Evolutionary conservation across 2,888 invertebrate species (phyloP).

Genomic region (Argyra leucocephala): DNA sequence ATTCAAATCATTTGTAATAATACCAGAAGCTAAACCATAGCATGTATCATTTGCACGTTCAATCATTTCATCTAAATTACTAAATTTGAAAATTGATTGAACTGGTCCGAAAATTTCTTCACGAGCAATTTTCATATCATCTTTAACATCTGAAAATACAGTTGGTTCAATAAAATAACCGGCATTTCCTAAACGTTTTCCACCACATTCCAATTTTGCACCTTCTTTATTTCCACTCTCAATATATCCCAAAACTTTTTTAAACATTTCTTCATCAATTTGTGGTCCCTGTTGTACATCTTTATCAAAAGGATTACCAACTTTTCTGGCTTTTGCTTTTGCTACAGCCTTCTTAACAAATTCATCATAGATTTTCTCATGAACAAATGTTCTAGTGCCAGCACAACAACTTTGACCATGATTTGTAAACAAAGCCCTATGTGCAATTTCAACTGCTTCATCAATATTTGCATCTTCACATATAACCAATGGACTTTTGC

Average conservation of each 20-base stretch:
- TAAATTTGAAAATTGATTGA: conserved; percentile 74
- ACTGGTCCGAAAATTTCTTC: conserved; percentile 91
- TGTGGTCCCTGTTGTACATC: conserved; percentile 72
- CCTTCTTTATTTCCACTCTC: conserved; percentile 69
- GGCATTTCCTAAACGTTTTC: conserved; percentile 54
- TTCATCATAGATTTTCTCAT: conserved; percentile 74
- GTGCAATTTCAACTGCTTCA: conserved; percentile 54
- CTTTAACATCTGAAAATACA: conserved; percentile 67
- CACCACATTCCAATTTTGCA: conserved; percentile 68
- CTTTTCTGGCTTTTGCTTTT: conserved; percentile 58
- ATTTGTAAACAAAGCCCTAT: conserved; percentile 60
- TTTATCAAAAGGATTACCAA: conserved; percentile 71
- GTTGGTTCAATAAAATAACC: conserved; percentile 73
- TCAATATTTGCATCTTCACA: conserved; percentile 68
- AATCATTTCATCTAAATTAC: conserved; percentile 60
- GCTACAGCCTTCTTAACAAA: conserved; percentile 67
- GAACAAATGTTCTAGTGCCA: conserved; percentile 81
- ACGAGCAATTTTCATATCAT: conserved; percentile 64
- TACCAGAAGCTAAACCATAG: conserved; percentile 75
- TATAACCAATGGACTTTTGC: conserved; percentile 79
- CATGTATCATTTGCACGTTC: conserved; percentile 69
- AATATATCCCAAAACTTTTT: conserved; percentile 65
- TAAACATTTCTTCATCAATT: conserved; percentile 65
- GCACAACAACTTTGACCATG: conserved; percentile 77
- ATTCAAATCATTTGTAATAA: conserved; percentile 70